Base-by-base conservation (phyloP, 2,113 vertebrate genomes). In the Triplophysa rosa region DNA sequence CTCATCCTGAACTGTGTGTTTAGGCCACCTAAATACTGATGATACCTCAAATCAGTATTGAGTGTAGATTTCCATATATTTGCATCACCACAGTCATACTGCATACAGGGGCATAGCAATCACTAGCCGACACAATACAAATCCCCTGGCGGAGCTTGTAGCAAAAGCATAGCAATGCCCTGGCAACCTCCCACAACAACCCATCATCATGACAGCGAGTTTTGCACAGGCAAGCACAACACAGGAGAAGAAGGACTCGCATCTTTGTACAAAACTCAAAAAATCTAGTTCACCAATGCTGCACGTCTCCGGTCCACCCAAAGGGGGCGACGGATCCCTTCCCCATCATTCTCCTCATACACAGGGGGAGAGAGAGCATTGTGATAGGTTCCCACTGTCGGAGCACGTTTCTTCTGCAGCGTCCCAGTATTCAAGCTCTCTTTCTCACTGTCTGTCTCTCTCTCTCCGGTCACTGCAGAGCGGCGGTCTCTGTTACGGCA, bases 271-370 rank as follows among this genome's bases (percentile, higher is more conserved):
- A 7, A 7, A 37, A 7, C 33, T 6, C 0, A 3, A 9, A 9
- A 58, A 11, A 58, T 21, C 54, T 16, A 58, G n/a, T 58, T 58
- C 54, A 58, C n/a, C 21, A 49, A 14, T 49, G 37, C 40, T 47
- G 40, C 16, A 49, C 40, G 8, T 65, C 45, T 23, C 62, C 62
- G 1, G 10, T 23, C 67, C 62, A 79, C 86, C 83, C 77, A 85
- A 21, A 88, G 88, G 87, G 90, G 85, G 92, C 87, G 83, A 86
- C 85, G 77, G 79, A 90, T 89, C 87, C 90, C 90, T 87, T 93
- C 84, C 5, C n/a, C 67, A 87, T 87, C 70, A 77, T 69, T 67
- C 80, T 86, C 86, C 68, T 78, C 67, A 64, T 86, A 71, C 87
- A 77, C 52, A 89, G 83, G 76, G 54, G 88, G 59, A 88, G 84